Evolutionary conservation across 2,113 vertebrate species (phyloP).

Genomic region (Thunnus thynnus): DNA sequence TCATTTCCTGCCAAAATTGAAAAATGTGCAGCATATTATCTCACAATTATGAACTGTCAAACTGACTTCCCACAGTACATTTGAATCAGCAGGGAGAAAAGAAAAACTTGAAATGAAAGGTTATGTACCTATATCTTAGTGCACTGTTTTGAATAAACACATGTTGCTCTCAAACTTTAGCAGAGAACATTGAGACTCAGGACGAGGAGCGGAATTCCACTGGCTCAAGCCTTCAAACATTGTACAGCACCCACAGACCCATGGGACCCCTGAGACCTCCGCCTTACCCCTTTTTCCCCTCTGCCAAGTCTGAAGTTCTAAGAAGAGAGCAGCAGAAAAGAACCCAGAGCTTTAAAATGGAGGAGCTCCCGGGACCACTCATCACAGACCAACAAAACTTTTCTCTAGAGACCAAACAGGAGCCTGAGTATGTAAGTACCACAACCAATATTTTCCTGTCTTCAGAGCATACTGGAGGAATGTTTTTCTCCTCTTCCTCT

Average conservation of each 20-base stretch:
- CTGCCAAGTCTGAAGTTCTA: conserved; percentile 89
- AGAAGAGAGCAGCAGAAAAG: conserved; percentile 89
- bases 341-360: conserved; percentile 90
- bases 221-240: conserved; percentile 75
- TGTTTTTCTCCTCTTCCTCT: conserved; percentile 76
- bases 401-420: conserved; percentile 91
- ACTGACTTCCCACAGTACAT: background rate
- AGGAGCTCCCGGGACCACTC: conserved; percentile 85
- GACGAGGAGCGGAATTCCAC: conserved; percentile 85
- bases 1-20: background rate
- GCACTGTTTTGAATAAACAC: conserved; percentile 8
- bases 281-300: conserved; percentile 66
- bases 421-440: conserved; percentile 93
- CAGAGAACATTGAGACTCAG: conserved; percentile 85
- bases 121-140: background rate
- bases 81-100: background rate
- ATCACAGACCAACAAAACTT: conserved; percentile 91
- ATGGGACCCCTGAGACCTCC: conserved; percentile 75
- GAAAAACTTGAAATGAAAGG: background rate
- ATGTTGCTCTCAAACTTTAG: conserved; percentile 44
- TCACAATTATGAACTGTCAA: background rate
- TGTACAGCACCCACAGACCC: conserved; percentile 79
- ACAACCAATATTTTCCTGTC: conserved; percentile 60
- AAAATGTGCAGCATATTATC: background rate
- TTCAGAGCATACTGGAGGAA: conserved; percentile 64